Conservation (phyloP, 2,888 invertebrate species). For the Phania funesta region DNA sequence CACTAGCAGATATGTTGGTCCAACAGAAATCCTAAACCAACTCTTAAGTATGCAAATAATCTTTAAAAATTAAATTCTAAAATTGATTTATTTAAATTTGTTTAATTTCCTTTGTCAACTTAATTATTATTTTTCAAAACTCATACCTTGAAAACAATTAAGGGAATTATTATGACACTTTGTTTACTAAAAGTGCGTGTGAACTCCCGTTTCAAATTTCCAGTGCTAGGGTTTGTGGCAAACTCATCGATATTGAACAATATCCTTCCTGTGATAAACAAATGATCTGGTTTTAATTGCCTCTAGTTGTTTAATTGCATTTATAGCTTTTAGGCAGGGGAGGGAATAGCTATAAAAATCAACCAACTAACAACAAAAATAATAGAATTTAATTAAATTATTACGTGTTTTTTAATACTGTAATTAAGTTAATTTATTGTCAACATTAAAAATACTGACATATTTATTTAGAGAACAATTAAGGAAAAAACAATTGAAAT, state of each 20-base stretch:
- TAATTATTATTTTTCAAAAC: background rate
- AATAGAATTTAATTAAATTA: slow-evolving; percentile 59
- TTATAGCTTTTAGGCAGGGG: slow-evolving; percentile 1
- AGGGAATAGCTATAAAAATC: slow-evolving; percentile 6
- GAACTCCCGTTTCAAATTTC: slow-evolving; percentile 3
- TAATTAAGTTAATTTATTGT: slow-evolving; percentile 46
- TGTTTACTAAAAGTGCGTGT: slow-evolving; percentile 21
- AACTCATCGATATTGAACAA: slow-evolving; percentile 22
- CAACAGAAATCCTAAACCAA: too few species aligned
- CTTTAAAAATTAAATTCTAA: too few species aligned
- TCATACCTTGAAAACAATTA: background rate
- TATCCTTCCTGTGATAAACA: background rate
- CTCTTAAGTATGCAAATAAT: too few species aligned
- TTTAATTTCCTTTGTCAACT: too few species aligned
- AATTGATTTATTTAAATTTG: too few species aligned
- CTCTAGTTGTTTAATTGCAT: slow-evolving; percentile 19
- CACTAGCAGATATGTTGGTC: too few species aligned
- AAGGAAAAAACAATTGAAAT: background rate
- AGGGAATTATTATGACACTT: slow-evolving; percentile 17
- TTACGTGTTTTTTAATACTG: slow-evolving; percentile 60
- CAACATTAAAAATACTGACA: slow-evolving; percentile 12
- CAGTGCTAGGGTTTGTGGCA: background rate
- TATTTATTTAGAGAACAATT: slow-evolving; percentile 29
- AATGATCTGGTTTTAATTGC: slow-evolving; percentile 55
- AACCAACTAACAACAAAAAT: background rate